Evolutionary conservation across 2,797 vertebrate genomes (phyloP).

Genomic region (Leptodactylus fallax): DNA sequence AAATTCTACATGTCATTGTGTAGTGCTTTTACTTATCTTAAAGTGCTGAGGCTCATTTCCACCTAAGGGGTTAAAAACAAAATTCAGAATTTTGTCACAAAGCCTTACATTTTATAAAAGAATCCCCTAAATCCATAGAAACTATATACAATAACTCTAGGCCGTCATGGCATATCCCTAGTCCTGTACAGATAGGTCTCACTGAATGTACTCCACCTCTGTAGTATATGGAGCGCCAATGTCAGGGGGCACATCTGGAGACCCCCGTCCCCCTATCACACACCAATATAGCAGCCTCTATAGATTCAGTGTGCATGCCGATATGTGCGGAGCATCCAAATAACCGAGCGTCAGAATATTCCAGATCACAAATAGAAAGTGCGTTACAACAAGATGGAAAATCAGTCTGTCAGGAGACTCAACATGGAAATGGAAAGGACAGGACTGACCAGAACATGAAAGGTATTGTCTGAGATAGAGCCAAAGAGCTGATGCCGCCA

Average conservation of each 20-base stretch:
- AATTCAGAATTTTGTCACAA: background rate
- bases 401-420: background rate
- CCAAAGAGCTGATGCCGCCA: too few species aligned
- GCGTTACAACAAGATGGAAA: background rate
- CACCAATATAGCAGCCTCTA: background rate
- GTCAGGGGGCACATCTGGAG: background rate
- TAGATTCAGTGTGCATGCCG: background rate
- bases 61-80: background rate
- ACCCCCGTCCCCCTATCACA: too few species aligned
- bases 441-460: background rate
- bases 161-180: too few species aligned
- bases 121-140: background rate
- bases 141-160: background rate
- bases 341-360: background rate
- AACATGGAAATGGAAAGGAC: background rate
- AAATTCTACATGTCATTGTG: background rate
- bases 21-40: conserved; percentile 11
- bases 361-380: background rate
- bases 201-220: too few species aligned
- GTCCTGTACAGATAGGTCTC: too few species aligned
- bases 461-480: background rate
- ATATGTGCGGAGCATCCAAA: background rate
- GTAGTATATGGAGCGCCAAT: background rate
- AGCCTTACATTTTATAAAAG: background rate
- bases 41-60: background rate